A percentile compares a stretch with the other conserved stretches of the same genome.
Conservation (phyloP, 2,113 vertebrate species). For the Cisticola juncidis region DNA sequence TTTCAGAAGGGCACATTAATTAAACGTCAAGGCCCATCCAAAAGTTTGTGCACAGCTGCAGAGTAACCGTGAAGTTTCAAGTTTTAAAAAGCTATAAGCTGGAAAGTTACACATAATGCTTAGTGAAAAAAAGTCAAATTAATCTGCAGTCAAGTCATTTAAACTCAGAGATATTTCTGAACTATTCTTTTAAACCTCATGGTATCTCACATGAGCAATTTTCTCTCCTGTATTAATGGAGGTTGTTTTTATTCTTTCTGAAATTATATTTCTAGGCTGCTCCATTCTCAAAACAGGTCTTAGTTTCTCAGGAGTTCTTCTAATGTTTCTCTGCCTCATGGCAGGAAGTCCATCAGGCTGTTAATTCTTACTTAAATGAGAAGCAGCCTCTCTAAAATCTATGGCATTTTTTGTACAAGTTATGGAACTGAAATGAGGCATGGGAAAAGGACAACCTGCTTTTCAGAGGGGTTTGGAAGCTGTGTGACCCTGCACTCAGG, state of each 20-base stretch:
- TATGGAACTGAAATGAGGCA: background rate
- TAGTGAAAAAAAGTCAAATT: background rate
- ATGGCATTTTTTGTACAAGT: background rate
- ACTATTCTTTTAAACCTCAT: background rate
- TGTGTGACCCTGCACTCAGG: background rate
- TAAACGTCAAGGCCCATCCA: background rate
- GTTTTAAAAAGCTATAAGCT: background rate
- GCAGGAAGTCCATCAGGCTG: background rate
- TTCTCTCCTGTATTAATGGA: background rate
- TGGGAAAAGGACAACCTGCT: background rate
- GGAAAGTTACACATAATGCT: background rate
- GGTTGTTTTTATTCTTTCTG: background rate
- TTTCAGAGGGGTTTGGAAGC: background rate
- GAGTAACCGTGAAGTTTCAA: background rate
- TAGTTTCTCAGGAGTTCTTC: background rate
- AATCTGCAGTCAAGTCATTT: background rate
- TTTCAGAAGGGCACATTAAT: conserved; percentile 30
- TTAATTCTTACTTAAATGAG: background rate
- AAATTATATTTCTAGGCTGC: background rate
- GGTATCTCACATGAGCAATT: background rate
- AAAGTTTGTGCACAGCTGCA: conserved; percentile 10
- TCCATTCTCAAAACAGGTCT: background rate
- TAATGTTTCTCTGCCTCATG: background rate
- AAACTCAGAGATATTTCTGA: background rate
- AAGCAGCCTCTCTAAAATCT: background rate